Evolutionary conservation across 2,113 vertebrate species (phyloP).

Genomic region (Burhinus oedicnemus): DNA sequence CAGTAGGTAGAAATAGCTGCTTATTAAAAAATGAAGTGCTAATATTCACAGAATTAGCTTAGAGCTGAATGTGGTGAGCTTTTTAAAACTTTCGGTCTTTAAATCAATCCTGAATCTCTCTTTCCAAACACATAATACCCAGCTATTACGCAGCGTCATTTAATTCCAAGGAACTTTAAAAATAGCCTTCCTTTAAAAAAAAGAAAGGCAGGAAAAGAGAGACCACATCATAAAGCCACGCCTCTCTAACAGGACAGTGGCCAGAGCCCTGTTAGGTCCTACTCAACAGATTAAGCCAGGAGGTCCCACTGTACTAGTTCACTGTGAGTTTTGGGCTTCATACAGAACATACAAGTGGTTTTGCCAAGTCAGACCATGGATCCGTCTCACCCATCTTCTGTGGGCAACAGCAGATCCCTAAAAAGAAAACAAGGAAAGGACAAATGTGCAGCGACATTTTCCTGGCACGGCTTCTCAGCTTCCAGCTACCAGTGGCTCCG

Average conservation of each 20-base stretch:
- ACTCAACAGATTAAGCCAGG: background rate
- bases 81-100: constrained; percentile 31
- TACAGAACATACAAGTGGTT: background rate
- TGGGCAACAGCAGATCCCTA: background rate
- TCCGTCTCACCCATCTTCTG: background rate
- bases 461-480: background rate
- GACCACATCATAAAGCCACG: background rate
- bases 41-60: constrained; percentile 50
- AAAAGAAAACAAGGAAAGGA: background rate
- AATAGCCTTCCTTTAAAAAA: background rate
- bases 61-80: constrained; percentile 38
- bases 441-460: background rate
- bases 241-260: background rate
- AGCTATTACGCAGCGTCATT: background rate
- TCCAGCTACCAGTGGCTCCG: background rate
- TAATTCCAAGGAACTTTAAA: constrained; percentile 1
- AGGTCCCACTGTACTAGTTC: background rate
- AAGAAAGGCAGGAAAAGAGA: background rate
- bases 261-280: background rate
- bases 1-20: constrained; percentile 50
- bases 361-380: background rate
- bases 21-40: constrained; percentile 58
- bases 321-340: background rate
- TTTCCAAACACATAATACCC: constrained; percentile 20
- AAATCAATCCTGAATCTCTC: constrained; percentile 36